A percentile compares a stretch with the other conserved stretches of the same genome.
These are phyloP conservation scores for Elysia crispata DNA, from an alignment of 2,888 invertebrate genomes.

Conservation along the genomic window DNA sequence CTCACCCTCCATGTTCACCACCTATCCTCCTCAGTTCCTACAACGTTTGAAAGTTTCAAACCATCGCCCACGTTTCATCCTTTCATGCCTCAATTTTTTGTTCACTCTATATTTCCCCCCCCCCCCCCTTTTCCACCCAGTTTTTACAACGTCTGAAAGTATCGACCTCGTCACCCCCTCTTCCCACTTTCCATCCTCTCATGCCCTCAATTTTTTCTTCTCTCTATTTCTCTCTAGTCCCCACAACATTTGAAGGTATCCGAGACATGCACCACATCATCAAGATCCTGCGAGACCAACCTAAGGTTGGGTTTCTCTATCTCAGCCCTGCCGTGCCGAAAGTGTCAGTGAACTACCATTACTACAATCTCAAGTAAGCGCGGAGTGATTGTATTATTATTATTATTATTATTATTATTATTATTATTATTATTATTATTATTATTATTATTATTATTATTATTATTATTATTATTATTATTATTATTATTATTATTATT, in stretches of 20 bases:
- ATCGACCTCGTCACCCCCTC: slow-evolving; percentile 63
- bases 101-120: neutral
- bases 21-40: no score
- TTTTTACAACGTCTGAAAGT: slow-evolving; percentile 66
- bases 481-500: no score
- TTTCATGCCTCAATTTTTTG: no score
- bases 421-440: no score
- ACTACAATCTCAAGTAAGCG: slow-evolving; percentile 77
- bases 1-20: no score
- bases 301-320: slow-evolving; percentile 83
- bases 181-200: neutral
- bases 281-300: slow-evolving; percentile 64
- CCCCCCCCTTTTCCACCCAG: slow-evolving; percentile 56
- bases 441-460: no score
- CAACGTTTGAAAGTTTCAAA: no score
- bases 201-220: neutral
- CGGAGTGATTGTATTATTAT: neutral
- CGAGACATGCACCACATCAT: slow-evolving; percentile 72
- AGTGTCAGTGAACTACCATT: slow-evolving; percentile 77
- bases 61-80: no score
- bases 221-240: slow-evolving; percentile 57
- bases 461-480: no score
- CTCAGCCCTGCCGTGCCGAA: slow-evolving; percentile 80
- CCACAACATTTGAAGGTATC: slow-evolving; percentile 68
- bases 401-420: no score